Evolutionary conservation across 2,113 vertebrate genomes (phyloP).

Genomic region (Trogon melanurus): DNA sequence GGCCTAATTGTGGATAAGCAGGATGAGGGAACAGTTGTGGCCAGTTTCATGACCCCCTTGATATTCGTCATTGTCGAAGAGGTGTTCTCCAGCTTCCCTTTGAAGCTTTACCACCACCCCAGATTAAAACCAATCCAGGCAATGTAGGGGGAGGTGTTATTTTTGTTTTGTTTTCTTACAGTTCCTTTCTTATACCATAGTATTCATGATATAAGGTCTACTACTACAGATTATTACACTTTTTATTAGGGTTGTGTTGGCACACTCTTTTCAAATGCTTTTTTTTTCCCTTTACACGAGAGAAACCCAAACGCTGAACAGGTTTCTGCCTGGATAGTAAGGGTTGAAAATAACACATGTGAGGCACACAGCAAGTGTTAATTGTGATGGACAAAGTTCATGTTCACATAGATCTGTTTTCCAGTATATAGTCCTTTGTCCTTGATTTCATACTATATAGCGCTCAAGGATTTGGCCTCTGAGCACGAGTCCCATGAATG

Average conservation of each 20-base stretch:
- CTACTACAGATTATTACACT: background rate
- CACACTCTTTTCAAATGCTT: background rate
- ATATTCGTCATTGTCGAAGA: background rate
- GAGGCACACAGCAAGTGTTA: background rate
- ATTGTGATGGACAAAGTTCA: background rate
- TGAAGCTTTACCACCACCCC: background rate
- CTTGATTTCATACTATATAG: background rate
- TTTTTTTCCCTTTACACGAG: background rate
- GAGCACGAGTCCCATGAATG: background rate
- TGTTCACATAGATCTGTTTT: background rate
- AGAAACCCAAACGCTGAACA: background rate
- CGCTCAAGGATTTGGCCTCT: background rate
- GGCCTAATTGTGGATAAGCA: background rate
- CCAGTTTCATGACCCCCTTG: background rate
- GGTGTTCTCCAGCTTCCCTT: background rate
- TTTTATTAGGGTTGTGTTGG: background rate
- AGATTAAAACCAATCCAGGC: background rate
- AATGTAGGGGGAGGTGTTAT: accelerated
- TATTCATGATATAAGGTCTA: background rate
- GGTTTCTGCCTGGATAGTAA: background rate
- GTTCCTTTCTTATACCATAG: background rate
- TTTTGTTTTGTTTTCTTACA: background rate
- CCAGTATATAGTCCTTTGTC: background rate
- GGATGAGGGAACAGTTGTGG: background rate
- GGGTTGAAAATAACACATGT: background rate